These are phyloP conservation scores for Emydocephalus ijimae DNA, from an alignment of 2,113 vertebrate species.

Conservation along the genomic window DNA sequence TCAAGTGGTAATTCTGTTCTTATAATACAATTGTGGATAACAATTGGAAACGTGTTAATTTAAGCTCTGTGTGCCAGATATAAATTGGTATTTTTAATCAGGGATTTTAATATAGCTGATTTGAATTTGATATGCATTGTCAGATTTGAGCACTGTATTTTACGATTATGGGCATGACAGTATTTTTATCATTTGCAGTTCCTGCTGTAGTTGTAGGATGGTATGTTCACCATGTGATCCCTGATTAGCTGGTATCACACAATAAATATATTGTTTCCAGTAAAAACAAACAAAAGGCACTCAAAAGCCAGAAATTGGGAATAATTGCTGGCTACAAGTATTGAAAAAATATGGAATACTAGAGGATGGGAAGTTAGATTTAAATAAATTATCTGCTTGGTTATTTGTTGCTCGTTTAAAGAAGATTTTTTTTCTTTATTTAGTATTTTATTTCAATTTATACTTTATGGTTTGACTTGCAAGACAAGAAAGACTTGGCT, in stretches of 20 bases:
- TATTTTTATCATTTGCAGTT: not conserved
- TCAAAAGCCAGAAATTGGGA: not conserved
- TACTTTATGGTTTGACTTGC: not conserved
- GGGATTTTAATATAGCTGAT: not conserved
- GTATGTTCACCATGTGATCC: not conserved
- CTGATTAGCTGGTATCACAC: not conserved
- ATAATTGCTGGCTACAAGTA: not conserved
- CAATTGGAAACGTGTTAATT: not conserved
- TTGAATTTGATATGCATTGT: not conserved
- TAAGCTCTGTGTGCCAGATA: not conserved
- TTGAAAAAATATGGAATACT: not conserved
- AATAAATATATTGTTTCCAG: not conserved
- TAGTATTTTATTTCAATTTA: not conserved
- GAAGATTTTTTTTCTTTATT: not conserved
- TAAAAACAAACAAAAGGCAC: not conserved
- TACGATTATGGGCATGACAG: not conserved
- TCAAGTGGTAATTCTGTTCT: not conserved
- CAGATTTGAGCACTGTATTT: not conserved
- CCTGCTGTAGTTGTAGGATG: not conserved
- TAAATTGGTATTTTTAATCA: not conserved
- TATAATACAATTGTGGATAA: not conserved
- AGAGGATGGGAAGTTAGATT: no score
- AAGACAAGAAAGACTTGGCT: not conserved
- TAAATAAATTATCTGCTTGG: not conserved
- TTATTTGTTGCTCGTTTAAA: not conserved